Evolutionary conservation across 2,888 invertebrate genomes (phyloP).

Genomic region (Xiphydria camelus): DNA sequence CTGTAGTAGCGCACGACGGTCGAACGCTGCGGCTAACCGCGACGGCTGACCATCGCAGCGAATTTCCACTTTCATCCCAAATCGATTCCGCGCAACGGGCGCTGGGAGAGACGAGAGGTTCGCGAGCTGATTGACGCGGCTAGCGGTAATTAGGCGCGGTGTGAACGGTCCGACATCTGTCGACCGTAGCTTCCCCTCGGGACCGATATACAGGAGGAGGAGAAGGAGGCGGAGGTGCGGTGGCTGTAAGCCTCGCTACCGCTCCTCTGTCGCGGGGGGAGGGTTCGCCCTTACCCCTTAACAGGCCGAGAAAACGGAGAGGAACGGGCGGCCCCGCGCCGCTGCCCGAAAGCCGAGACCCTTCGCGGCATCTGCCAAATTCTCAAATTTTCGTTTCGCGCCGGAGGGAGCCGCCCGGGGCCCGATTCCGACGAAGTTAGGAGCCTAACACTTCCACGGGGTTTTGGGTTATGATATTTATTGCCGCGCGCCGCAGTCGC

Average conservation of each 20-base stretch:
- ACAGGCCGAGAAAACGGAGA: no score
- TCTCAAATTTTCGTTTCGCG: slow-evolving; percentile 1
- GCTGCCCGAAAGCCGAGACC: slow-evolving; percentile 22
- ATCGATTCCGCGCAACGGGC: background rate
- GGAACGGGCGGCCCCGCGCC: slow-evolving; percentile 9
- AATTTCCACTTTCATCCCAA: background rate
- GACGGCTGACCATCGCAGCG: no score
- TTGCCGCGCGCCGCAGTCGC: slow-evolving; percentile 22
- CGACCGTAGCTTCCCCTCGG: no score
- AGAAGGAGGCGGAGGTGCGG: background rate
- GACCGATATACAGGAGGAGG: no score
- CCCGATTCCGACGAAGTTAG: slow-evolving; percentile 17
- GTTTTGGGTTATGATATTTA: slow-evolving; percentile 38
- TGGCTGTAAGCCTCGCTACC: no score
- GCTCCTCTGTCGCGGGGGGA: no score
- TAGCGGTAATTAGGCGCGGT: slow-evolving; percentile 41
- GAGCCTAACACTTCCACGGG: slow-evolving; percentile 30
- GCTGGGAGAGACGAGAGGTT: no score
- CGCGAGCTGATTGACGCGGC: slow-evolving; percentile 43
- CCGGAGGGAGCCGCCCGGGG: slow-evolving; percentile 6
- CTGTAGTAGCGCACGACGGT: no score
- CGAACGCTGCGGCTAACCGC: no score
- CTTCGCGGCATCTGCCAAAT: slow-evolving; percentile 4
- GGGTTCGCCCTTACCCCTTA: no score
- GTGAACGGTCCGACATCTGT: slow-evolving; percentile 36